Evolutionary conservation across 2,113 vertebrate species (phyloP).

Genomic region (Epinephelus cyanopodus): DNA sequence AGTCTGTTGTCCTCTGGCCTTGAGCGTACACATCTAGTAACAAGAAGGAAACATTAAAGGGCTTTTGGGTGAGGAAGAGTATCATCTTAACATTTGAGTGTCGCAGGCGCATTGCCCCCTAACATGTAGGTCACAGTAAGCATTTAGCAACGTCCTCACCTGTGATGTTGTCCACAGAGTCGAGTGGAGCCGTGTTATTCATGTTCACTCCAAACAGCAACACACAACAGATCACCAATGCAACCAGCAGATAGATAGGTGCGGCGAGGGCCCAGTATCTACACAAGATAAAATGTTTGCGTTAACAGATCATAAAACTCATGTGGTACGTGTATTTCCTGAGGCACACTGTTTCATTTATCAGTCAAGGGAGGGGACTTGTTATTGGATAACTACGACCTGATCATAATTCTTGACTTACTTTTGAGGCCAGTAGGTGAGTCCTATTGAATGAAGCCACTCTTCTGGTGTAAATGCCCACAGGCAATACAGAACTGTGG

Average conservation of each 20-base stretch:
- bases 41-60: slow-evolving; percentile 3
- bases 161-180: slow-evolving; percentile 92
- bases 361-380: background rate
- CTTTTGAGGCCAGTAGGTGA: slow-evolving; percentile 99
- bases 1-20: slow-evolving; percentile 85
- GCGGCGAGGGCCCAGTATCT: slow-evolving; percentile 96
- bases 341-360: background rate
- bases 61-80: background rate
- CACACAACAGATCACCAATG: slow-evolving; percentile 81
- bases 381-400: background rate
- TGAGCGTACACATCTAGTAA: slow-evolving; percentile 88
- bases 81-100: background rate
- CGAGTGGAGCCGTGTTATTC: slow-evolving; percentile 92
- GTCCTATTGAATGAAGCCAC: slow-evolving; percentile 92
- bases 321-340: background rate
- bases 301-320: background rate
- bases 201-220: slow-evolving; percentile 94
- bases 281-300: slow-evolving; percentile 15
- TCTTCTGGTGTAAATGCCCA: slow-evolving; percentile 95
- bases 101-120: background rate
- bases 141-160: slow-evolving; percentile 75
- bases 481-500: slow-evolving; percentile 91
- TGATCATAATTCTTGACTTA: slow-evolving; percentile 77
- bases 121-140: background rate
- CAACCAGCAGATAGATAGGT: slow-evolving; percentile 91